Base-by-base conservation (phyloP, 2,888 invertebrate species). In the Silvanus unidentatus region DNA sequence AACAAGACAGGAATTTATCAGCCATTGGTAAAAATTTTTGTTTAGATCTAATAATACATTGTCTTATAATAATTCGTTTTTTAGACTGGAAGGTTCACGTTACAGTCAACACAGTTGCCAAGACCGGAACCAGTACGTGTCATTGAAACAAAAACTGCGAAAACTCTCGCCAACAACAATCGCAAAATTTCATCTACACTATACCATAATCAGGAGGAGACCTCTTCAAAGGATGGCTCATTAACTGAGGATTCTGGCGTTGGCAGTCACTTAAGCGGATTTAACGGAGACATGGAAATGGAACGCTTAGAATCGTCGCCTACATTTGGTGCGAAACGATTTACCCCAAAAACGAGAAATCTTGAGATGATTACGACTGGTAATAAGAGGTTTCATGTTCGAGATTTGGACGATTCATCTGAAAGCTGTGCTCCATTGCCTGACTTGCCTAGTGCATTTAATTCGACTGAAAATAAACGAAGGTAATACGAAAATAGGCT, bases 311-410 rank as follows among this genome's bases (percentile, higher is more conserved):
- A 74, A 30, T 58, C 60, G 14, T 69, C 71, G 0, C 63, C 70
- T 3, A 66, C 65, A 16, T 64, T 64, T n/a, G 56, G 57, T 6
- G 51, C 44, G 0, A 44, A 50, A 42, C 40, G 54, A 38, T 63
- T 37, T 14, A 42, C 22, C 47, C 35, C n/a, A 14, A 42, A 16
- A 44, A 37, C 22, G 70, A 77, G 5, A 79, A 83, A 48, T 81
- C 70, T 88, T 34, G 82, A 86, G 68, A 82, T 88, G 79, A 81
- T 87, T 71, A 78, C 77, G 32, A 84, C 82, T 37, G 75, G 84
- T 0, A 84, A 86, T 60, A 84, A 87, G 62, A 83, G 78, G 54
- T 89, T 88, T 69, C 87, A 88, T 54, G 81, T 88, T 2, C 73
- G 82, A 16, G 88, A 88, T 60, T 71, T 84, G 39, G 77, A 79